Conservation (phyloP, 2,113 vertebrate species). For the Neodon shergylaensis region DNA sequence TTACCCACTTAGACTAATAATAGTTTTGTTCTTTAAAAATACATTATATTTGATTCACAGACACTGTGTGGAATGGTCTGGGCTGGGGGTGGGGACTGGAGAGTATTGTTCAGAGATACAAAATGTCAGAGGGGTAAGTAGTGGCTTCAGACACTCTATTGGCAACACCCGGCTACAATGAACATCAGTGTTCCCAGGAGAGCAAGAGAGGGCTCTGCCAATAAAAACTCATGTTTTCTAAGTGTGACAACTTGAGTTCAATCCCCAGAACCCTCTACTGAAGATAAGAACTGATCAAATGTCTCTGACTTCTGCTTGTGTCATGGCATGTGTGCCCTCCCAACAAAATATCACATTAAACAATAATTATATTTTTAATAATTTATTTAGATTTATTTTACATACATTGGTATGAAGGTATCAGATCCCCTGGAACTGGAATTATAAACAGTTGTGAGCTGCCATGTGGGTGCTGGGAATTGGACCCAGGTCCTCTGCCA, state of each 20-base stretch:
- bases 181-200: background rate
- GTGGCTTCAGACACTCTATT: background rate
- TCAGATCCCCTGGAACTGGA: too few relatives aligned
- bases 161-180: background rate
- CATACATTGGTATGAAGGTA: too few relatives aligned
- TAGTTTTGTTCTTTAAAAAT: conserved; percentile 5
- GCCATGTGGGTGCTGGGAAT: too few relatives aligned
- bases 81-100: background rate
- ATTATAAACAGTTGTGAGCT: too few relatives aligned
- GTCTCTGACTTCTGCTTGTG: background rate
- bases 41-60: background rate
- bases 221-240: background rate
- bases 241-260: background rate
- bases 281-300: background rate
- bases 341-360: background rate
- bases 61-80: background rate
- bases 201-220: too few relatives aligned
- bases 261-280: background rate
- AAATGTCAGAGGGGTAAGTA: background rate
- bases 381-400: background rate
- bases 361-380: background rate
- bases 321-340: background rate
- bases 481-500: too few relatives aligned
- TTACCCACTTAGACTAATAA: background rate
- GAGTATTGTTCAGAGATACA: background rate